Conservation (phyloP, 2,113 vertebrate species). For the Pseudolaguvia tuberculata region DNA sequence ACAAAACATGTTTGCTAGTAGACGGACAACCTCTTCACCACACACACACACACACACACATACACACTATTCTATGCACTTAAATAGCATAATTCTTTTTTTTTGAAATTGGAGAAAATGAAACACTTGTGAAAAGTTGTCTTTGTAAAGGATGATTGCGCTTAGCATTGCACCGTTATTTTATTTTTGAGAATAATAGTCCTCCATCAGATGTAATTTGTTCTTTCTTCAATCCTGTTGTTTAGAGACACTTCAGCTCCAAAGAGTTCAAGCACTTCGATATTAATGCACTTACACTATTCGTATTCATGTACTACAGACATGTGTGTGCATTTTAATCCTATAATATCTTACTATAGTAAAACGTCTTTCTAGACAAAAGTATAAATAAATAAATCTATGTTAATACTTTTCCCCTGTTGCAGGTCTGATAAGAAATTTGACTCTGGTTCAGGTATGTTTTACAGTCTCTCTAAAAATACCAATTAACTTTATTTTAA, state of each 20-base stretch:
- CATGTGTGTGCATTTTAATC: too few species aligned
- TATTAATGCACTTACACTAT: not conserved
- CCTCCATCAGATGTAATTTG: conserved; percentile 15
- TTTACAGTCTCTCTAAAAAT: not conserved
- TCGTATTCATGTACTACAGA: not conserved
- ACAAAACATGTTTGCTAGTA: conserved; percentile 77
- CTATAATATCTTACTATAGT: too few species aligned
- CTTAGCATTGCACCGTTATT: conserved; percentile 15
- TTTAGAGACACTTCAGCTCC: not conserved
- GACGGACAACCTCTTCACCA: conserved; percentile 57
- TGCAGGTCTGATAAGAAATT: conserved; percentile 90
- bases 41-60: not conserved
- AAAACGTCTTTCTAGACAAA: too few species aligned
- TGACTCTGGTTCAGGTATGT: conserved; percentile 95
- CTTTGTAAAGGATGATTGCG: conserved; percentile 17
- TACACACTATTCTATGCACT: conserved; percentile 45
- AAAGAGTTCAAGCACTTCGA: not conserved
- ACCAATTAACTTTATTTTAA: not conserved
- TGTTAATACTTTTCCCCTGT: conserved; percentile 31
- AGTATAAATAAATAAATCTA: not conserved
- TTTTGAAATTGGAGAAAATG: conserved; percentile 41
- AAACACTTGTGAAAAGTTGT: conserved; percentile 36
- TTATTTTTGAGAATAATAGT: conserved; percentile 14
- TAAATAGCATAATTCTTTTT: conserved; percentile 65
- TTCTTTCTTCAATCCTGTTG: conserved; percentile 13